Conservation (phyloP, 1,140 invertebrate species). For the Lordiphosa mommai region DNA sequence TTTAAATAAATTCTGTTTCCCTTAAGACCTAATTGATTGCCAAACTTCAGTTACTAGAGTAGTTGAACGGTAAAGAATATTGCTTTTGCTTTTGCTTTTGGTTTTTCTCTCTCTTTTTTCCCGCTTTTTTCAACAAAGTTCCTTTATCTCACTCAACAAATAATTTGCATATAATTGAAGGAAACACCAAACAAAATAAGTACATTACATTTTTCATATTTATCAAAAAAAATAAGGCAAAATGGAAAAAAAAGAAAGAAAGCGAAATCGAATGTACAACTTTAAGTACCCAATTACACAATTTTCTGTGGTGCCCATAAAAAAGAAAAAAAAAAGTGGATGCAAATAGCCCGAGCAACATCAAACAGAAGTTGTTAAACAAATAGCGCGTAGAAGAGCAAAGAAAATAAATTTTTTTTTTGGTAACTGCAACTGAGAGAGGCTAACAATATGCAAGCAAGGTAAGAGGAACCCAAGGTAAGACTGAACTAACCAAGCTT, state of each 20-base stretch:
- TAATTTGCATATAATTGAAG: background rate
- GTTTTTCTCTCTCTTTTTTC: background rate
- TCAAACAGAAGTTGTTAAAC: slow-evolving; percentile 28
- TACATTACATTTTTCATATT: background rate
- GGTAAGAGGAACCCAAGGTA: too few species aligned
- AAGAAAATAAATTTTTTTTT: slow-evolving; percentile 24
- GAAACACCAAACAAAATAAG: too few species aligned
- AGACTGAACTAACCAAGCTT: too few species aligned
- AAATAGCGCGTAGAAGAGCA: slow-evolving; percentile 23
- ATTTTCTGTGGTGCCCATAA: background rate
- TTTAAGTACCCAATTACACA: slow-evolving; percentile 48
- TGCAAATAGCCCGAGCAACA: slow-evolving; percentile 27
- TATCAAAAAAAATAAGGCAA: background rate
- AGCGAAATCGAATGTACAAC: slow-evolving; percentile 20
- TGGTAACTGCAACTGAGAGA: slow-evolving; percentile 17
- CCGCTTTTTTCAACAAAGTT: too few species aligned
- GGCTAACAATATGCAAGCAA: slow-evolving; percentile 13
- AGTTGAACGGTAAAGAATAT: too few species aligned
- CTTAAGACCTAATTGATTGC: too few species aligned
- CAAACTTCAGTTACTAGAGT: too few species aligned
- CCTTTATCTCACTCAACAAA: background rate
- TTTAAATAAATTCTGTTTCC: too few species aligned
- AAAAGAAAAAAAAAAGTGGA: slow-evolving; percentile 18
- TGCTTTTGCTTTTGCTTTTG: too few species aligned
- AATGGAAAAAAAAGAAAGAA: background rate